Percentiles rank a stretch among this genome's conserved stretches.
These are phyloP conservation scores for Danaus chrysippus DNA, from an alignment of 2,888 invertebrate genomes.

Conservation along the genomic window DNA sequence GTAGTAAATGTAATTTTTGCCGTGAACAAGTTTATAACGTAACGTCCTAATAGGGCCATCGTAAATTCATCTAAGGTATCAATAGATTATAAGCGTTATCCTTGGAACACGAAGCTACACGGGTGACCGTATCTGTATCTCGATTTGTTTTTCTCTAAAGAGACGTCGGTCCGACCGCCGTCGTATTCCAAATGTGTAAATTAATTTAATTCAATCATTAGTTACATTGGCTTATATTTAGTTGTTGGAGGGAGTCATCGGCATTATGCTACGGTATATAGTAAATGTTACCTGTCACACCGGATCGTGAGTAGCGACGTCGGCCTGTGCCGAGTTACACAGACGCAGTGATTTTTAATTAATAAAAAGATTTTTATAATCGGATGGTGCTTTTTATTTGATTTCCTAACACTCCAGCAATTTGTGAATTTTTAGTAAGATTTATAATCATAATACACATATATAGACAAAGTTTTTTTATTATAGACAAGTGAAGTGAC, in stretches of 20 bases:
- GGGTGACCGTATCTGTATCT: conserved; percentile 7
- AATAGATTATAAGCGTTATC: neutral
- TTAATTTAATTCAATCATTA: conserved; percentile 68
- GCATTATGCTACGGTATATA: conserved; percentile 50
- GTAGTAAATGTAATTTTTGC: too few relatives aligned
- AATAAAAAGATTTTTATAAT: conserved; percentile 72
- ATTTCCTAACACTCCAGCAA: neutral
- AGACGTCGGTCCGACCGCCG: conserved; percentile 41
- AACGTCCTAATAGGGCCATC: neutral
- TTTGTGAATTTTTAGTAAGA: too few relatives aligned
- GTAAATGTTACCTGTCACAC: conserved; percentile 60
- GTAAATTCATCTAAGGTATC: neutral
- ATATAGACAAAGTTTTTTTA: too few relatives aligned
- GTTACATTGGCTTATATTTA: conserved; percentile 66
- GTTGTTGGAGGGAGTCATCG: conserved; percentile 53
- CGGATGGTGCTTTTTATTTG: conserved; percentile 48
- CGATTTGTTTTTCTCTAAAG: conserved; percentile 31
- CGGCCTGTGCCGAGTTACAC: conserved; percentile 50
- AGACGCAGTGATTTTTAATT: conserved; percentile 74
- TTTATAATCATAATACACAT: too few relatives aligned
- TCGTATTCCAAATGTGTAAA: conserved; percentile 49
- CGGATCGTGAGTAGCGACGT: conserved; percentile 52
- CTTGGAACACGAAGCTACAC: neutral
- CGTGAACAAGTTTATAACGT: conserved; percentile 2
- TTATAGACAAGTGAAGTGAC: too few relatives aligned